Evolutionary conservation across 2,888 invertebrate species (phyloP).

Genomic region (Zhuqinia jingwanae): DNA sequence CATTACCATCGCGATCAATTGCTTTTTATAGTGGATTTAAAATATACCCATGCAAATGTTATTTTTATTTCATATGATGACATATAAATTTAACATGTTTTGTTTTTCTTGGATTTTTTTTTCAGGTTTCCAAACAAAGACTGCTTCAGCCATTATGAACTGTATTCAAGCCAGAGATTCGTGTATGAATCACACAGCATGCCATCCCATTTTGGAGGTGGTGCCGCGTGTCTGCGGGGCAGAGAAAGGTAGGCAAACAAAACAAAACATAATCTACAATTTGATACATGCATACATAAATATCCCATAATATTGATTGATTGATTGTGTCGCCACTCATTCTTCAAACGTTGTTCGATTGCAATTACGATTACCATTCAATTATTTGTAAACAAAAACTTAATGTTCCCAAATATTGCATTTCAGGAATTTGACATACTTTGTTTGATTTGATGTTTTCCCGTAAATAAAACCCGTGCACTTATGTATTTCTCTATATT

Average conservation of each 20-base stretch:
- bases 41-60: too few species aligned
- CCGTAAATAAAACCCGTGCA: too few species aligned
- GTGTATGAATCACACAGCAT: conserved; percentile 94
- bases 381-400: too few species aligned
- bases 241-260: conserved; percentile 85
- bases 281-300: too few species aligned
- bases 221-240: conserved; percentile 93
- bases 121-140: conserved; percentile 91
- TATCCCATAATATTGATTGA: background rate
- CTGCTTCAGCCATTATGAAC: conserved; percentile 90
- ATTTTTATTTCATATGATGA: too few species aligned
- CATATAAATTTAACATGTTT: too few species aligned
- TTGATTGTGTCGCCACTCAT: conserved; percentile 24
- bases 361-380: background rate
- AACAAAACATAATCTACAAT: background rate
- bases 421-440: too few species aligned
- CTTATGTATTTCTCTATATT: too few species aligned
- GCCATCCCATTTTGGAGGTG: conserved; percentile 94
- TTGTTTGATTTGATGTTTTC: too few species aligned
- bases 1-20: too few species aligned
- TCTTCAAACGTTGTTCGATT: conserved; percentile 18
- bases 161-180: conserved; percentile 93
- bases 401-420: too few species aligned
- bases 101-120: conserved; percentile 71
- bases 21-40: too few species aligned